These are phyloP conservation scores for Leucoraja erinaceus DNA, from an alignment of 2,113 vertebrate species.

Conservation along the genomic window DNA sequence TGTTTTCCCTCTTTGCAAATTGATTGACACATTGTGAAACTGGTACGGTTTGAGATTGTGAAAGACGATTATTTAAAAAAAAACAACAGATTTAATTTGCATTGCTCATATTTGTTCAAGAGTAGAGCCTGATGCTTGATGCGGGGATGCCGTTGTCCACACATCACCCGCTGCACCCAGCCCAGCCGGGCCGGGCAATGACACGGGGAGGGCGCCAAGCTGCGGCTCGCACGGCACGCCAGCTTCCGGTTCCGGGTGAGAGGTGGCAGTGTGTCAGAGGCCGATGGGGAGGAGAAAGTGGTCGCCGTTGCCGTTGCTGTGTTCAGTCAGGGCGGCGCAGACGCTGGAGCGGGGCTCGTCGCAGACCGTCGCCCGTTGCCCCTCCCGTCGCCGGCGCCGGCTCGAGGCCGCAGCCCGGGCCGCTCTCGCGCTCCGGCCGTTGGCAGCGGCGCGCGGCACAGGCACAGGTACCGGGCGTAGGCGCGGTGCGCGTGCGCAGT, in stretches of 20 bases:
- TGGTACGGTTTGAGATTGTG: background rate
- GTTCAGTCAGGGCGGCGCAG: background rate
- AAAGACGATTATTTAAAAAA: background rate
- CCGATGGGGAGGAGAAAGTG: constrained; percentile 21
- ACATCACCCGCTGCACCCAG: background rate
- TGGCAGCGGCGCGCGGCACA: background rate
- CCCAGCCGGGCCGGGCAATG: too few species aligned
- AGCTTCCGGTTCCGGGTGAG: background rate
- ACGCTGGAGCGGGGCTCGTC: background rate
- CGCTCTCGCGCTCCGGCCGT: background rate
- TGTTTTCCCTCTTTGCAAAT: too few species aligned
- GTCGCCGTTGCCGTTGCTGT: background rate
- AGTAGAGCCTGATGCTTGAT: background rate
- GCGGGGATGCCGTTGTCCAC: background rate
- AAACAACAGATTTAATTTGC: background rate
- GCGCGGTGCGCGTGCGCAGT: background rate
- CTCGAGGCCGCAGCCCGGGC: background rate
- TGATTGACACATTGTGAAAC: too few species aligned
- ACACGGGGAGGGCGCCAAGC: background rate
- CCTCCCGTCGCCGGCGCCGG: background rate
- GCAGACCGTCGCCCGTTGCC: too few species aligned
- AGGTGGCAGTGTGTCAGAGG: constrained; percentile 20
- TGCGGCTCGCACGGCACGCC: background rate
- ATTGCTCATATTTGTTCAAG: background rate
- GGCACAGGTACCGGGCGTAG: background rate